These are phyloP conservation scores for Mormyrops boulengeri DNA, from an alignment of 2,797 vertebrate species.

Conservation along the genomic window DNA sequence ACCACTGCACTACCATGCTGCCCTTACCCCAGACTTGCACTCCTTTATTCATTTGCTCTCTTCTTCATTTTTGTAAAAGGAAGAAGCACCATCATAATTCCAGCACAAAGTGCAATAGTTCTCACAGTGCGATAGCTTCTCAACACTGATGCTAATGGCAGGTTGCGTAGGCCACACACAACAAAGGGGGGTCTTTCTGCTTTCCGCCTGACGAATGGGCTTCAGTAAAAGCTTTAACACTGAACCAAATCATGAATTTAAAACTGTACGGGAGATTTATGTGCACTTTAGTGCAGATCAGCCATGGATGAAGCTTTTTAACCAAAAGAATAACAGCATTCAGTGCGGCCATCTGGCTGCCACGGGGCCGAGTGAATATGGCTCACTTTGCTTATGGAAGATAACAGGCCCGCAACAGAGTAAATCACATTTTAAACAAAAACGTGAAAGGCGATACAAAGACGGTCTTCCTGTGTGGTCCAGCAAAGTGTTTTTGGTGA, in stretches of 20 bases:
- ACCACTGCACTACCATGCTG: too few species aligned
- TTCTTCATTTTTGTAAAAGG: not conserved
- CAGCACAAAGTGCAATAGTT: not conserved
- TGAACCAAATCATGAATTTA: not conserved
- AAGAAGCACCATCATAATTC: not conserved
- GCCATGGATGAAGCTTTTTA: not conserved
- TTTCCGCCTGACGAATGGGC: not conserved
- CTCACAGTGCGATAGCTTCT: not conserved
- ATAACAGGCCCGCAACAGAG: not conserved
- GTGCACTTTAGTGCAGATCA: not conserved
- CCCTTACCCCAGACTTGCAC: not conserved
- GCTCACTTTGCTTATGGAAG: not conserved
- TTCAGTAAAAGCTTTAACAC: not conserved
- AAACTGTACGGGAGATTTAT: not conserved
- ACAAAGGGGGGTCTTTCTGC: not conserved
- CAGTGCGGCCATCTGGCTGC: not conserved
- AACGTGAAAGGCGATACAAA: not conserved
- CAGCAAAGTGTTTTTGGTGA: not conserved
- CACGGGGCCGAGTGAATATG: not conserved
- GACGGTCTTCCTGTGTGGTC: not conserved
- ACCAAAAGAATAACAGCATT: not conserved
- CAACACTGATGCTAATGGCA: not conserved
- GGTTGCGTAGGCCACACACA: not conserved
- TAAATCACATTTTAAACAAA: not conserved
- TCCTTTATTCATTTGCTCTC: not conserved